Conservation (phyloP, 2,113 vertebrate genomes). For the Benitochromis conjunctus region DNA sequence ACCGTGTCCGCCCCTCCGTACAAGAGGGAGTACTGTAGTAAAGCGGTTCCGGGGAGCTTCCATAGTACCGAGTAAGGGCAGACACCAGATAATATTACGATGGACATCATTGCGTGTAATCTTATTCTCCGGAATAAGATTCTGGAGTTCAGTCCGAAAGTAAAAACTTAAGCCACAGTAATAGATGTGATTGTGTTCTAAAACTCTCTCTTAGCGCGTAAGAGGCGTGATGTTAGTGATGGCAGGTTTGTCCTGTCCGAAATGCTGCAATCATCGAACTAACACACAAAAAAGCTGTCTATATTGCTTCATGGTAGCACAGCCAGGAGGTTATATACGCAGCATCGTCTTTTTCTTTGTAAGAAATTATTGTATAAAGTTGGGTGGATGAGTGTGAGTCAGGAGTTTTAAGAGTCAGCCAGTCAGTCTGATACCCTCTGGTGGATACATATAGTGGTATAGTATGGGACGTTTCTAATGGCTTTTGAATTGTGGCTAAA, state of each 20-base stretch:
- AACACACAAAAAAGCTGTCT: background rate
- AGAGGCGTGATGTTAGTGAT: background rate
- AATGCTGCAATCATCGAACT: background rate
- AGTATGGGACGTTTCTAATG: background rate
- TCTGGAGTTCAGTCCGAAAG: background rate
- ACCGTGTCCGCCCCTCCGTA: constrained; percentile 21
- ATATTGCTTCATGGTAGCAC: background rate
- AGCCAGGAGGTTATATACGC: background rate
- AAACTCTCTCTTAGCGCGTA: background rate
- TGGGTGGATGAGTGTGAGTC: background rate
- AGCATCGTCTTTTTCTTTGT: background rate
- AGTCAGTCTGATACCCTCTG: constrained; percentile 17
- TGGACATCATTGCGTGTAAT: background rate
- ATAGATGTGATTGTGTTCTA: background rate
- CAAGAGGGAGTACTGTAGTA: background rate
- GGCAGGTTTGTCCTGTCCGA: background rate
- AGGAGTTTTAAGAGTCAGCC: background rate
- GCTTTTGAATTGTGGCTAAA: background rate
- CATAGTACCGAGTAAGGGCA: constrained; percentile 24
- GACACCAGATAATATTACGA: background rate
- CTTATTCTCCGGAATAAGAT: constrained; percentile 9
- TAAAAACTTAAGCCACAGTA: constrained; percentile 30
- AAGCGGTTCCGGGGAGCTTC: constrained; percentile 57
- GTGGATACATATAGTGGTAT: background rate
- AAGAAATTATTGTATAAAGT: background rate